Base-by-base conservation (phyloP, 2,113 vertebrate genomes). In the Caranx melampygus region DNA sequence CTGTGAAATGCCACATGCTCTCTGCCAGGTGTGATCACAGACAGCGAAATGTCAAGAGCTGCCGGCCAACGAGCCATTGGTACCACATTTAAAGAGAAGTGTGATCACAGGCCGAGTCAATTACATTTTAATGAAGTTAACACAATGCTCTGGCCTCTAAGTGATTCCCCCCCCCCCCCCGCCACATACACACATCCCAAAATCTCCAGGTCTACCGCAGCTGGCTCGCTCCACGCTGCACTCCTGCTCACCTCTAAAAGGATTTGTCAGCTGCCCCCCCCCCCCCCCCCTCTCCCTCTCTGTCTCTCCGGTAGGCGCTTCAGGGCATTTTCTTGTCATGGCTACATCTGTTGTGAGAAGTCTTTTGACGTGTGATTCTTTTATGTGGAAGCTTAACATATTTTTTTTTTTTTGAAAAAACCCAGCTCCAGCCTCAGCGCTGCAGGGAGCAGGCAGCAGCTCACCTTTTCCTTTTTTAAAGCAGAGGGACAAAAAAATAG, bases 31-130 rank as follows among this genome's bases (percentile, higher is more conserved):
- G 67, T 51, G 78, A 85, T 83, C n/a, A 31, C 10, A 52, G 62
- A 72, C 72, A 49, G 79, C 60, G 2, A 92, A 91, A 92, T 88
- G 89, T 90, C 88, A 92, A 78, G 87, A 84, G 81, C 70, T 54
- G 40, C 69, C 26, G 87, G 59, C 84, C 79, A 40, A 31, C 26
- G 18, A 78, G 75, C 40, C 72, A 6, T 72, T 60, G 31, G 62
- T 58, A 63, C 75, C 61, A 68, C 0, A 74, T 72, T 67, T 71
- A 59, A 72, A 72, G 14, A 10, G 51, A 35, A 3, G 40, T 72
- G 70, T 47, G 37, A 66, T 80, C 45, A 34, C 61, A 3, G 63
- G 35, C 57, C 21, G 35, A 37, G 51, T 58, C 51, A n/a, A 64
- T 85, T 60, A 62, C 15, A 42, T 82, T 84, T 81, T 82, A 81